Evolutionary conservation across 2,113 vertebrate species (phyloP), one percentile per base, ranked within the genome.

Genomic region (Xiphophorus couchianus): DNA sequence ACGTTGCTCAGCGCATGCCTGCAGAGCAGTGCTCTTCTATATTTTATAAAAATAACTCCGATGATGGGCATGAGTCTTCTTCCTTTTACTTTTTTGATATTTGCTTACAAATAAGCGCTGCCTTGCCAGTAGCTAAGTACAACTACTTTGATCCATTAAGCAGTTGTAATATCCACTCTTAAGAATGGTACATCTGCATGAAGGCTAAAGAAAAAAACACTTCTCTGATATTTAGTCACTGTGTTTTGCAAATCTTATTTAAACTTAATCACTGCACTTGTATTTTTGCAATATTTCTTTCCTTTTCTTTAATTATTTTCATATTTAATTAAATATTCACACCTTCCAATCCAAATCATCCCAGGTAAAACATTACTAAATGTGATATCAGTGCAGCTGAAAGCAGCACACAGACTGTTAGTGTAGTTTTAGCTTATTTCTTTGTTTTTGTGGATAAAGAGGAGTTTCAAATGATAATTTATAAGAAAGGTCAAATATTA

Each of bases 101-200:
- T 73, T 72, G 76, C 87, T 82, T 89, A 74, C 68, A 81, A 84
- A 80, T 73, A 74, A 87, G 90, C 87, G 86, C 90, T 89, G 89
- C 88, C 82, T 84, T 82, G 81, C 82, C 81, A 81, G 78, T 87
- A 84, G 87, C 82, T 73, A 75, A 72, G 27, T 72, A 42, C 66
- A 75, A 72, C 89, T 78, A 86, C 85, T 85, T 76, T 85, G 77
- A 86, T 85, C 86, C 86, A 91, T 84, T 85, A 81, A 71, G 80
- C 81, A 51, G 90, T 80, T 80, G 35, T 77, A 37, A 73, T 81
- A 62, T 81, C 73, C 82, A 74, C 85, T 81, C 82, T 63, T 63
- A 74, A 86, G 75, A 89, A 88, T 84, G 79, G 76, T 66, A 85
- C 81, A 83, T 82, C 77, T 92, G 90, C 92, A 94, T 93, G 93